Evolutionary conservation across 2,113 vertebrate genomes (phyloP).

Genomic region (Pholis gunnellus): DNA sequence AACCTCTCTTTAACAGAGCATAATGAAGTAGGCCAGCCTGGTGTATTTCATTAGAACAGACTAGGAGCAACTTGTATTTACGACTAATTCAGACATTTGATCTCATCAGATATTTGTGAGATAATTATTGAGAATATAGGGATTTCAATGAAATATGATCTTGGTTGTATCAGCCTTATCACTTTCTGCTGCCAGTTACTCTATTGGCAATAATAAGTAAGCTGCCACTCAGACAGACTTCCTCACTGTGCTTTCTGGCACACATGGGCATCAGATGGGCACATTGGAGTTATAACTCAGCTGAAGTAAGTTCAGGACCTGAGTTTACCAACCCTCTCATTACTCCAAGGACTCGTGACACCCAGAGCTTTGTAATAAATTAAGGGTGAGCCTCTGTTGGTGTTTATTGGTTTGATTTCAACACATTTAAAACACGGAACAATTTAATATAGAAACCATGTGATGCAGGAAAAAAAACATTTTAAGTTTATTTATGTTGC

Average conservation of each 20-base stretch:
- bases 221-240: not conserved
- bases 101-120: not conserved
- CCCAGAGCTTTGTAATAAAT: not conserved
- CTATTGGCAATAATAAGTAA: not conserved
- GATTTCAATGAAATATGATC: not conserved
- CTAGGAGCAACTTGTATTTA: not conserved
- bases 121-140: not conserved
- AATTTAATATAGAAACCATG: no score
- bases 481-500: not conserved
- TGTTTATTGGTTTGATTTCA: not conserved
- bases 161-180: no score
- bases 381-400: not conserved
- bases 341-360: not conserved
- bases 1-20: conserved; percentile 16
- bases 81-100: not conserved
- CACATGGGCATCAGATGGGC: conserved; percentile 15
- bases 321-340: not conserved
- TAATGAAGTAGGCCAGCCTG: conserved; percentile 6
- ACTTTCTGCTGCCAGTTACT: not conserved
- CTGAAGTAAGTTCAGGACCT: no score
- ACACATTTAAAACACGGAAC: not conserved
- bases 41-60: not conserved
- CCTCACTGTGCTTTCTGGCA: not conserved
- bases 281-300: not conserved
- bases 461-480: not conserved